phyloP scores from a whole-genome alignment of 2,113 vertebrate genomes.

The Cynoglossus semilaevis region DNA sequence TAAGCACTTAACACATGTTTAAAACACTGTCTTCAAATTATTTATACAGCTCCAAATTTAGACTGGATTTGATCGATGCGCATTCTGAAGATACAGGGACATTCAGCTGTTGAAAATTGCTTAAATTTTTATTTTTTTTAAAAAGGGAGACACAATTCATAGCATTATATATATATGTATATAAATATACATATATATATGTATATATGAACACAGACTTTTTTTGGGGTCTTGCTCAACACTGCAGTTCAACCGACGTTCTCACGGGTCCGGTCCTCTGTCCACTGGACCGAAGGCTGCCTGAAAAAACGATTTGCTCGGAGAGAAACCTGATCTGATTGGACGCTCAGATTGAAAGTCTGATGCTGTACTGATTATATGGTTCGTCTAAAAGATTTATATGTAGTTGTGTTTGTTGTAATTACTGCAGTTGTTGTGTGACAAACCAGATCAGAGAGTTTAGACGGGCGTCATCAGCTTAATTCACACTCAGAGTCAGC shows the following conservation, averaged over 20 bases:
- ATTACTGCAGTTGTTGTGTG: conserved; percentile 12
- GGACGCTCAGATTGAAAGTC: no score
- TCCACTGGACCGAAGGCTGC: no score
- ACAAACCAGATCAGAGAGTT: conserved; percentile 11
- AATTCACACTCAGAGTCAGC: conserved; percentile 40
- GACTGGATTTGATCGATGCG: conserved; percentile 33
- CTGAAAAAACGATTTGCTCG: no score
- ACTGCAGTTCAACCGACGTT: no score
- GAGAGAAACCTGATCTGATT: no score
- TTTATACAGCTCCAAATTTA: conserved; percentile 36
- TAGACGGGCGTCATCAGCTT: conserved; percentile 27
- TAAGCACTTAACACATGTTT: conserved; percentile 27
- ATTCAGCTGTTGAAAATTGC: background rate
- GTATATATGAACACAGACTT: no score
- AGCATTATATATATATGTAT: no score
- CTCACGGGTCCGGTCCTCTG: no score
- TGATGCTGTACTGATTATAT: no score
- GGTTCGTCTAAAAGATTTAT: background rate
- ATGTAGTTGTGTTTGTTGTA: background rate
- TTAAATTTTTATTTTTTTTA: conserved; percentile 3
- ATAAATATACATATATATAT: no score
- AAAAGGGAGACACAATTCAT: no score
- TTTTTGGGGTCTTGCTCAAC: no score
- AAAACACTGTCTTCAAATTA: conserved; percentile 27
- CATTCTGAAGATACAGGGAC: conserved; percentile 23